phyloP scores from a whole-genome alignment of 2,113 vertebrate genomes.

The Glareola pratincola region DNA sequence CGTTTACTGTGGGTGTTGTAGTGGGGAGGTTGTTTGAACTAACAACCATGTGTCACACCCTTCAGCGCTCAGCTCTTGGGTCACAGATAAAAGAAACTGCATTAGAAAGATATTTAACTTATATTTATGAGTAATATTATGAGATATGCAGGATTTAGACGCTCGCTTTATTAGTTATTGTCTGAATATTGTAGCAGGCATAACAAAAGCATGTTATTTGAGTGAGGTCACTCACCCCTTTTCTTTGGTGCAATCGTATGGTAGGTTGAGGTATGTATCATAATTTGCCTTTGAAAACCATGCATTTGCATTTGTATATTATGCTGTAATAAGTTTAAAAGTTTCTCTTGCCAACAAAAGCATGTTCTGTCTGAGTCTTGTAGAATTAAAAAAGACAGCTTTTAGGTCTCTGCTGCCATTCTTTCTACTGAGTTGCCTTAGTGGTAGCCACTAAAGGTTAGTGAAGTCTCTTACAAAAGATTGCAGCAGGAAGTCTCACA shows the following conservation, averaged over 20 bases:
- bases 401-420: not conserved
- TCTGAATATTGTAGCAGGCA: not conserved
- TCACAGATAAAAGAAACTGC: not conserved
- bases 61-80: not conserved
- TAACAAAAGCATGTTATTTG: not conserved
- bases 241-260: not conserved
- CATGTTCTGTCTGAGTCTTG: not conserved
- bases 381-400: not conserved
- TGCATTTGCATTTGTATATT: not conserved
- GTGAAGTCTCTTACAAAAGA: not conserved
- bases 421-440: not conserved
- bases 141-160: not conserved
- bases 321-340: not conserved
- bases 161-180: not conserved
- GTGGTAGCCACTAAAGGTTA: not conserved
- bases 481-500: not conserved
- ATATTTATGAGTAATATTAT: not conserved
- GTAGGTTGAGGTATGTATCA: not conserved
- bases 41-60: not conserved
- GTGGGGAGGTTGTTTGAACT: not conserved
- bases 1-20: not conserved
- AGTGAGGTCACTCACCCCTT: not conserved
- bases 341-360: not conserved
- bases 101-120: not conserved
- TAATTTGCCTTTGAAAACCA: not conserved